phyloP scores from a whole-genome alignment of 2,888 invertebrate genomes.

The Harpalus rufipes region DNA sequence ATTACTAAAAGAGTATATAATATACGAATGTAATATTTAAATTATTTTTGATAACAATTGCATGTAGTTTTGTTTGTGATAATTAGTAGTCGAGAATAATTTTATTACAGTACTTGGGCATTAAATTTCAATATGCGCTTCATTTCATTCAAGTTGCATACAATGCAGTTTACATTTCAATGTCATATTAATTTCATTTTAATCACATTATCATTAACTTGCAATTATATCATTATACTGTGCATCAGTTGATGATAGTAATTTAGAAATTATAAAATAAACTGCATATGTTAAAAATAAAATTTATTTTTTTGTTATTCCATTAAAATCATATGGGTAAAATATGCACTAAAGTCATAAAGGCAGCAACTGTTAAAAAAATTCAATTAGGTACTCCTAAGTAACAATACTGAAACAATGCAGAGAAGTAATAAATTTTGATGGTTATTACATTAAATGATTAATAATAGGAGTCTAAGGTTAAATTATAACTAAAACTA shows the following conservation, averaged over 20 bases:
- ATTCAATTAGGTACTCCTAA: no score
- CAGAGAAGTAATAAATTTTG: no score
- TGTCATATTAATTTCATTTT: conserved; percentile 54
- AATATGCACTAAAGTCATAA: no score
- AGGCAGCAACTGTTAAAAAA: no score
- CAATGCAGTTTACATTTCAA: conserved; percentile 4
- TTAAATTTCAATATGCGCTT: conserved; percentile 54
- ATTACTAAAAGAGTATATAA: conserved; percentile 20
- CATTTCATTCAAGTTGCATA: conserved; percentile 11
- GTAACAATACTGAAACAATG: no score
- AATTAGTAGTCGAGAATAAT: background rate
- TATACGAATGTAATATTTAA: no score
- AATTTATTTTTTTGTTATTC: background rate
- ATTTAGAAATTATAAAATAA: conserved; percentile 4
- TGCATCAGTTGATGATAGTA: conserved; percentile 4
- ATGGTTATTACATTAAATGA: no score
- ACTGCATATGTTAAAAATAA: background rate
- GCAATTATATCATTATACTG: conserved; percentile 40
- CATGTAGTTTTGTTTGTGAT: no score
- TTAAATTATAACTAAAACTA: no score
- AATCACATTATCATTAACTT: conserved; percentile 42
- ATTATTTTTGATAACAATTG: no score
- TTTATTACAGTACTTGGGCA: conserved; percentile 39
- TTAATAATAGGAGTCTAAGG: no score
- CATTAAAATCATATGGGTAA: background rate